Evolutionary conservation across 2,797 vertebrate genomes (phyloP).

Genomic region (Sternarchorhynchus goeldii): DNA sequence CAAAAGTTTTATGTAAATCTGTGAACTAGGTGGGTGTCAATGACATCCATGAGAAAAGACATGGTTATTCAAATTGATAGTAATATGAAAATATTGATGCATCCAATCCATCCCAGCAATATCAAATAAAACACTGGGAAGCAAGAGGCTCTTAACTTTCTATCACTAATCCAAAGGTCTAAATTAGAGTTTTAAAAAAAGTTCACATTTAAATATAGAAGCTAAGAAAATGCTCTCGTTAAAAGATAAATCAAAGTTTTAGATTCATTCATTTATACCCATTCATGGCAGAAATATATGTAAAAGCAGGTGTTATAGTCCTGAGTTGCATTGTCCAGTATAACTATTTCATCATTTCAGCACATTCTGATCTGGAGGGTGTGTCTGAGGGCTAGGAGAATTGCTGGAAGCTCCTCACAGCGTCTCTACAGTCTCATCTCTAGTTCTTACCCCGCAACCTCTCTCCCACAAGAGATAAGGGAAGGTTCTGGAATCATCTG

Average conservation of each 20-base stretch:
- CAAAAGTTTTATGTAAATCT: no score
- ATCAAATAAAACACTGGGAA: no score
- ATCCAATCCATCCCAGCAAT: no score
- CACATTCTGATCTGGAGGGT: constrained; percentile 23
- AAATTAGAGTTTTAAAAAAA: no score
- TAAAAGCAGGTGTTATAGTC: background rate
- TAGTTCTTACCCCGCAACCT: background rate
- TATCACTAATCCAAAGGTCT: no score
- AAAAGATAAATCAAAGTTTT: background rate
- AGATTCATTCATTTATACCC: background rate
- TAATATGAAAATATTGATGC: no score
- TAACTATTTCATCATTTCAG: constrained; percentile 18
- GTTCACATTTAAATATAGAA: background rate
- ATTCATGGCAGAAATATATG: background rate
- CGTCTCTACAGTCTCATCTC: constrained; percentile 1
- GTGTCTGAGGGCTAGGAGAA: background rate
- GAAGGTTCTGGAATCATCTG: constrained; percentile 7
- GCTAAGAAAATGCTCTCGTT: background rate
- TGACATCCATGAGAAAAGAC: no score
- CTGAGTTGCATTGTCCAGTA: background rate
- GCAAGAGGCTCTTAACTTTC: no score
- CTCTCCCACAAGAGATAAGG: constrained; percentile 5
- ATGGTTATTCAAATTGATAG: no score
- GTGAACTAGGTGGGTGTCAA: no score
- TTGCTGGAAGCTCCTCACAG: constrained; percentile 15